Base-by-base conservation (phyloP, 2,113 vertebrate genomes). In the Hippocampus zosterae region DNA sequence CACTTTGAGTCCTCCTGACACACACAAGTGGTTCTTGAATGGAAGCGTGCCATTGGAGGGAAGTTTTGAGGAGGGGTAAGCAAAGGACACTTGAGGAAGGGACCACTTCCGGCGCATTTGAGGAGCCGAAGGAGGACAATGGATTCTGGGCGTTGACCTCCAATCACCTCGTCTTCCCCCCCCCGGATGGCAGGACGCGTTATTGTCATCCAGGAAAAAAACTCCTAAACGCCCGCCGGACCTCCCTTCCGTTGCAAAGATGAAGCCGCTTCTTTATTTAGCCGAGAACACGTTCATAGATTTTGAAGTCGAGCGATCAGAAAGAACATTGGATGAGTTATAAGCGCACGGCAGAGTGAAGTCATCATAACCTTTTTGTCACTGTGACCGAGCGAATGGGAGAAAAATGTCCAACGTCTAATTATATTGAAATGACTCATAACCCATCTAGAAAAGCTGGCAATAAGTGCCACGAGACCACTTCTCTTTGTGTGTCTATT, bases 181-280 rank as follows among this genome's bases (percentile, higher is more conserved):
- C 74, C 48, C 40, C 77, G 77, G 87, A 85, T 83, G 81, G 81
- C 87, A 87, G 86, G 85, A 89, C 84, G 84, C 84, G 64, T 78
- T 84, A 76, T 85, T 85, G 86, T 85, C 84, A 84, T 88, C 75
- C 85, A 88, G 85, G 81, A 81, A 84, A 85, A 85, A 84, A 83
- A 18, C 73, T 75, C 1, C 69, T 63, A 29, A n/a, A 67, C 67
- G 72, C 71, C 67, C 78, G 78, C 77, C 42, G n/a, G n/a, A n/a
- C 79, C 84, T 88, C 88, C 90, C 82, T 88, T 89, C 87, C 87
- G 70, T 50, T 74, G 68, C 33, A 29, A 65, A 71, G 71, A 79
- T 81, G 75, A 68, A 64, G 76, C 69, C 12, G 42, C 59, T 76
- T 77, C 85, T 89, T 82, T 78, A 81, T 88, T 88, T 89, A 90